phyloP scores from a whole-genome alignment of 2,888 invertebrate species.

The Drosophila differens region DNA sequence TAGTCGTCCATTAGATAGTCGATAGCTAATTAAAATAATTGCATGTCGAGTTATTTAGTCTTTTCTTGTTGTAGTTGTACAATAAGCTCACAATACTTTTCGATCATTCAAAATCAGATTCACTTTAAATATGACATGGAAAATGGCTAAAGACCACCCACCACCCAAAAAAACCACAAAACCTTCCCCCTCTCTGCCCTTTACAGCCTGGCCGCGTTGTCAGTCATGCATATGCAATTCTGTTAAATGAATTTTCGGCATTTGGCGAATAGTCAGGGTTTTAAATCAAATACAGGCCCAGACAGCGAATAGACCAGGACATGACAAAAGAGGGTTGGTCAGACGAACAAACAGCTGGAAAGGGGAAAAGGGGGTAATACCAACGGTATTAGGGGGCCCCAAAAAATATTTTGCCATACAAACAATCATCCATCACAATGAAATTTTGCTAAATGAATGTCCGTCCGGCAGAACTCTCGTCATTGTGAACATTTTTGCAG shows the following conservation, averaged over 20 bases:
- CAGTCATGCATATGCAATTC: conserved; percentile 60
- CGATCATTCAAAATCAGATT: conserved; percentile 23
- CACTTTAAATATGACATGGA: conserved; percentile 26
- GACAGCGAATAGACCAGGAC: not conserved
- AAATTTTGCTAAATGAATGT: conserved; percentile 43
- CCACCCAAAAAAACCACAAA: too few species aligned
- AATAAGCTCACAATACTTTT: conserved; percentile 24
- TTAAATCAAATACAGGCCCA: conserved; percentile 34
- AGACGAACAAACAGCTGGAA: conserved; percentile 1
- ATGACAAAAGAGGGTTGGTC: conserved; percentile 2
- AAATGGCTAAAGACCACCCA: not conserved
- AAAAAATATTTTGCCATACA: conserved; percentile 68
- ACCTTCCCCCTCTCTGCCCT: not conserved
- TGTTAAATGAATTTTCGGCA: conserved; percentile 66
- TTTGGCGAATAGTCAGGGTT: conserved; percentile 47
- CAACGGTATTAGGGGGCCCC: conserved; percentile 34
- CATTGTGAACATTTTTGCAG: conserved; percentile 63
- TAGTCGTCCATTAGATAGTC: conserved; percentile 4
- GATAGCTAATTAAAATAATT: conserved; percentile 20
- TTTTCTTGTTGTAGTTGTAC: not conserved
- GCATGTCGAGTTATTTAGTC: conserved; percentile 16
- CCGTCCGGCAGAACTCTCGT: conserved; percentile 23
- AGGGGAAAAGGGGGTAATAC: not conserved
- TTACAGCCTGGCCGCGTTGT: conserved; percentile 4
- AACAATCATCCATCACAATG: conserved; percentile 79